phyloP scores from a whole-genome alignment of 1,140 invertebrate genomes.

The Gonioctena quinquepunctata region DNA sequence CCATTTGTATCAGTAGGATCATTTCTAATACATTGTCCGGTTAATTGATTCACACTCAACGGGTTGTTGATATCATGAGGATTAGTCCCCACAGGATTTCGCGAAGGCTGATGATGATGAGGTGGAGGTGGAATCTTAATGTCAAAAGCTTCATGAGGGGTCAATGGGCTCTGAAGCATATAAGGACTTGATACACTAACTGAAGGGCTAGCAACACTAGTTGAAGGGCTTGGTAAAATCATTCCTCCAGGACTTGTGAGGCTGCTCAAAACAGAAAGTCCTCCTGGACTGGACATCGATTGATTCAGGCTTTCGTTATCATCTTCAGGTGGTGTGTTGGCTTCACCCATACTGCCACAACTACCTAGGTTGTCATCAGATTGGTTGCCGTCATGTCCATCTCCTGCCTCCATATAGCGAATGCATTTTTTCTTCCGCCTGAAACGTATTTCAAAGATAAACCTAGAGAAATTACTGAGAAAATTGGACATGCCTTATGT shows the following conservation, averaged over 20 bases:
- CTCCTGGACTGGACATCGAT: conserved; percentile 77
- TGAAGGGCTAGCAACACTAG: conserved; percentile 70
- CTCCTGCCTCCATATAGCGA: conserved; percentile 84
- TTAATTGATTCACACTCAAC: conserved; percentile 84
- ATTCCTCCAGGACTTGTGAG: conserved; percentile 74
- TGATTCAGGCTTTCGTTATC: conserved; percentile 67
- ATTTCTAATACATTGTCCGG: conserved; percentile 71
- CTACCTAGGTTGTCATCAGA: conserved; percentile 80
- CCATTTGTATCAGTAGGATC: conserved; percentile 53
- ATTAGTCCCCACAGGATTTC: conserved; percentile 86
- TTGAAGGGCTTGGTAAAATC: conserved; percentile 68
- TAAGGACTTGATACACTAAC: conserved; percentile 64
- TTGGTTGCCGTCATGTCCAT: conserved; percentile 72
- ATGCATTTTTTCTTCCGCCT: conserved; percentile 99
- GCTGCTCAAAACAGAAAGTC: conserved; percentile 75
- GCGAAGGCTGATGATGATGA: conserved; percentile 55
- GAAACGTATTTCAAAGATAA: conserved; percentile 53
- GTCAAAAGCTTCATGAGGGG: conserved; percentile 56
- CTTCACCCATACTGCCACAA: conserved; percentile 75
- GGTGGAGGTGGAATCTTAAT: conserved; percentile 51
- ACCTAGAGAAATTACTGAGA: background rate
- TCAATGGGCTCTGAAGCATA: conserved; percentile 61
- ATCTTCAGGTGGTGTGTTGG: conserved; percentile 69
- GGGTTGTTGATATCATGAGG: conserved; percentile 90
- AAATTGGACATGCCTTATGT: background rate